Evolutionary conservation across 1,140 invertebrate species (phyloP), one percentile per base, ranked within the genome.

Genomic region (Physella acuta): DNA sequence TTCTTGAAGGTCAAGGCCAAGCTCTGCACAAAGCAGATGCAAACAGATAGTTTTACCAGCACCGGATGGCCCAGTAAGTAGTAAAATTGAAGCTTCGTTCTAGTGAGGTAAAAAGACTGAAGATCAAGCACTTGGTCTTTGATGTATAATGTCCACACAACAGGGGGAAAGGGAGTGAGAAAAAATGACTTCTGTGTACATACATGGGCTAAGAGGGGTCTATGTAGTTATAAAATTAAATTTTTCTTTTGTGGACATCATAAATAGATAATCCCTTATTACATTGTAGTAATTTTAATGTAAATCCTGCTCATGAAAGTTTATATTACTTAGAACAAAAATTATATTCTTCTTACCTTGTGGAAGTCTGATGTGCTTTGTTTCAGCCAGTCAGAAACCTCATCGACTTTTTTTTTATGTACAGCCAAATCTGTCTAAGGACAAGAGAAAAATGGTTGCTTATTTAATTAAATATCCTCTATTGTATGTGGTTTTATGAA

Each of bases 331-430:
- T n/a, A n/a, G n/a, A n/a, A n/a, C n/a, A n/a, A n/a, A n/a, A n/a
- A n/a, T n/a, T n/a, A n/a, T n/a, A n/a, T n/a, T n/a, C n/a, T n/a
- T n/a, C n/a, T n/a, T n/a, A n/a, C n/a, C 52, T 55, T 55, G 5
- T 24, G 4, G 24, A 16, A 5, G 11, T 55, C 5, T 5, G 16
- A 26, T 5, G 52, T 5, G 24, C 24, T 26, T 31, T 28, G 8
- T 26, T 39, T 65, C n/a, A 84, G 39, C 81, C 81, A 83, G 1
- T 33, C 52, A 68, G 78, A 74, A 26, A 85, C 72, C 62, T 82
- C 82, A 51, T 70, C 68, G 33, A 83, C 76, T 60, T 85, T 85
- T 71, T 82, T 84, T 62, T 83, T 83, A 68, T 85, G 83, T 30
- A 85, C 82, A 56, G 82, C 83, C 30, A 85, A 71, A 31, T 84